Conservation (phyloP, 2,888 invertebrate genomes). For the Lypha dubia region DNA sequence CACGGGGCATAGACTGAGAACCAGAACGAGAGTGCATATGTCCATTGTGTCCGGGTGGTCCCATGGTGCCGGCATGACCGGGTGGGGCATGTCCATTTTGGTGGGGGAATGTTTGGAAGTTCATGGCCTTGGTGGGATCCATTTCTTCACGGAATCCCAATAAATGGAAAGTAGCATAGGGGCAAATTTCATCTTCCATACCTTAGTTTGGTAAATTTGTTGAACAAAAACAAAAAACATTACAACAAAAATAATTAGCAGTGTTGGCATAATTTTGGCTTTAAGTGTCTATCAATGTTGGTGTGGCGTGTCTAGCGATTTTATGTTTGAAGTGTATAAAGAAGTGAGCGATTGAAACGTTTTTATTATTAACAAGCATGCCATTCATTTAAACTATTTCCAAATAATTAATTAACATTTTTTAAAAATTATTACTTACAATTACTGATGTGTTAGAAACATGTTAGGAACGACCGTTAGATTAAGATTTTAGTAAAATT, state of each 20-base stretch:
- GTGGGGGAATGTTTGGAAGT: slow-evolving; percentile 93
- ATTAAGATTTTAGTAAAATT: slow-evolving; percentile 48
- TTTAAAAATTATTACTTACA: slow-evolving; percentile 64
- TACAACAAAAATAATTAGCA: slow-evolving; percentile 16
- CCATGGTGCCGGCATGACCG: slow-evolving; percentile 92
- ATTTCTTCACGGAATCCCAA: slow-evolving; percentile 97
- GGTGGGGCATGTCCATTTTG: slow-evolving; percentile 86
- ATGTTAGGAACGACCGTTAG: slow-evolving; percentile 53
- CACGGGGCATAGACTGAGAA: slow-evolving; percentile 93
- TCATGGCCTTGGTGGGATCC: slow-evolving; percentile 95
- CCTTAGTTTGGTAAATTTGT: slow-evolving; percentile 84
- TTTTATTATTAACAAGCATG: slow-evolving; percentile 43
- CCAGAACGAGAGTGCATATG: slow-evolving; percentile 93
- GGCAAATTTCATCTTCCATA: slow-evolving; percentile 98
- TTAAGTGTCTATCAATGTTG: slow-evolving; percentile 48
- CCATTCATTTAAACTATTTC: slow-evolving; percentile 18
- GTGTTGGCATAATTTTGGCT: slow-evolving; percentile 2
- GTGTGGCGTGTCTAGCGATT: slow-evolving; percentile 38
- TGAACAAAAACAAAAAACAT: slow-evolving; percentile 22
- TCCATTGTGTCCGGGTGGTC: slow-evolving; percentile 90
- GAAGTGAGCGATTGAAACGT: slow-evolving; percentile 12
- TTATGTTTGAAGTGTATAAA: slow-evolving; percentile 39
- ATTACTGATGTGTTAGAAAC: slow-evolving; percentile 65
- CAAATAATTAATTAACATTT: neutral
- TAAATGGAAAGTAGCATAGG: slow-evolving; percentile 97